Base-by-base conservation (phyloP, 2,888 invertebrate species). In the Toxonevra muliebris region DNA sequence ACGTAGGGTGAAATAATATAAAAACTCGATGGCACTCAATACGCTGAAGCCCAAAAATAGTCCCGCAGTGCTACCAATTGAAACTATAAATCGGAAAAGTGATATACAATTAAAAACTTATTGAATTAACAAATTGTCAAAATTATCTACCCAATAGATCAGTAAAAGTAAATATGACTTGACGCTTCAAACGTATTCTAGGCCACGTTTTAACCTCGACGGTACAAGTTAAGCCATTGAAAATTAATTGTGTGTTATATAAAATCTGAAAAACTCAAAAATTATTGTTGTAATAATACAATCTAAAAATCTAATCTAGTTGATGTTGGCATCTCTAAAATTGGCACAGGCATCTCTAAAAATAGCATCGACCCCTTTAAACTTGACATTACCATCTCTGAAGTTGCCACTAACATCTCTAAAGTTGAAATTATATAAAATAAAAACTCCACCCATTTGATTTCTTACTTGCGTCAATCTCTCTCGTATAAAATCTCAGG, bases 21-120 rank as follows among this genome's bases (percentile, higher is more conserved):
- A 76, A 20, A 93, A 88, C 83, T 93, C 93, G 74, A 91, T 88
- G 74, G 92, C 89, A 69, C 93, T 92, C 45, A 93, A 86, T 0
- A 93, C 90, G 74, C 92, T 93, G 78, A 92, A 92, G 41, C 93
- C 93, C 7, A 93, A 87, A 81, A 93, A 92, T 2, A 93, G 84
- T 0, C 93, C 93, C 0, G 91, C 92, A 84, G 92, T 92, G 40
- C 93, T 92, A n/a, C 93, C 93, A 4, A 93, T 90, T 10, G 90
- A 89, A 73, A 92, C 92, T 92, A 83, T 83, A n/a, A 64, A 61
- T n/a, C 41, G 63, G 12, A n/a, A 3, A 40, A n/a, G 7, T 17
- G 1, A 41, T 10, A 53, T 20, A 57, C 8, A 43, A 2, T 5
- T 3, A 45, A 13, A 43, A 5, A 50, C 40, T 1, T 20, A 57